These are phyloP conservation scores for Exocentrus adspersus DNA, from an alignment of 2,888 invertebrate genomes.

Conservation along the genomic window DNA sequence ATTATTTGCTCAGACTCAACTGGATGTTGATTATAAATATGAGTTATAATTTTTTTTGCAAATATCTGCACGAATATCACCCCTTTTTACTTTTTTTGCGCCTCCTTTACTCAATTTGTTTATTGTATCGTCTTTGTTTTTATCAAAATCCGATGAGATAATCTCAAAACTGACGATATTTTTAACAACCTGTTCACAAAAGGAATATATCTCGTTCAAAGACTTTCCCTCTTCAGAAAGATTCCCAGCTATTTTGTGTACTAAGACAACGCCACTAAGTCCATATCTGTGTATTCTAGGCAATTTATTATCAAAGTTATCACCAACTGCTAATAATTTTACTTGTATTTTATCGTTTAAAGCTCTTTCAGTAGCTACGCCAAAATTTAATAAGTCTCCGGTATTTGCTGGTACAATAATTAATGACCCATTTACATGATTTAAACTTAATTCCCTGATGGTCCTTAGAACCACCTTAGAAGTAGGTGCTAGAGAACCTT, in stretches of 20 bases:
- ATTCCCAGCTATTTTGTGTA: slow-evolving; percentile 78
- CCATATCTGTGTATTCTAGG: slow-evolving; percentile 57
- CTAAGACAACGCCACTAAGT: slow-evolving; percentile 67
- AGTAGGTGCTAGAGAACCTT: slow-evolving; percentile 53
- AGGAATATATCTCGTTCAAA: slow-evolving; percentile 68
- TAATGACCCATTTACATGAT: slow-evolving; percentile 71
- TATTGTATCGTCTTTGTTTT: background rate
- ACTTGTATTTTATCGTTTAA: slow-evolving; percentile 68
- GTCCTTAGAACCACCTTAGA: slow-evolving; percentile 54
- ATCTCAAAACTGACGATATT: slow-evolving; percentile 71
- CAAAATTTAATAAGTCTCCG: slow-evolving; percentile 83
- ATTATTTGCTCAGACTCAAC: background rate
- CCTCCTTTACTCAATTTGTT: background rate
- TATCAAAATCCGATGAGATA: slow-evolving; percentile 66
- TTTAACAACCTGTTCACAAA: slow-evolving; percentile 65
- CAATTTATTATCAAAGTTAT: slow-evolving; percentile 70
- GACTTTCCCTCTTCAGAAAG: slow-evolving; percentile 72
- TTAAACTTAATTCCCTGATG: slow-evolving; percentile 56
- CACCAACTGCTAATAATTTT: slow-evolving; percentile 72
- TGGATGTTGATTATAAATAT: background rate
- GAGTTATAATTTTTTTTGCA: slow-evolving; percentile 55
- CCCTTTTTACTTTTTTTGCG: background rate
- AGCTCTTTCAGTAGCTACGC: slow-evolving; percentile 81
- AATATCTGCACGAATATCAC: slow-evolving; percentile 11
- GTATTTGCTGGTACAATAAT: slow-evolving; percentile 81